These are phyloP conservation scores for Lagenorhynchus albirostris DNA, from an alignment of 2,113 vertebrate species.

Conservation along the genomic window DNA sequence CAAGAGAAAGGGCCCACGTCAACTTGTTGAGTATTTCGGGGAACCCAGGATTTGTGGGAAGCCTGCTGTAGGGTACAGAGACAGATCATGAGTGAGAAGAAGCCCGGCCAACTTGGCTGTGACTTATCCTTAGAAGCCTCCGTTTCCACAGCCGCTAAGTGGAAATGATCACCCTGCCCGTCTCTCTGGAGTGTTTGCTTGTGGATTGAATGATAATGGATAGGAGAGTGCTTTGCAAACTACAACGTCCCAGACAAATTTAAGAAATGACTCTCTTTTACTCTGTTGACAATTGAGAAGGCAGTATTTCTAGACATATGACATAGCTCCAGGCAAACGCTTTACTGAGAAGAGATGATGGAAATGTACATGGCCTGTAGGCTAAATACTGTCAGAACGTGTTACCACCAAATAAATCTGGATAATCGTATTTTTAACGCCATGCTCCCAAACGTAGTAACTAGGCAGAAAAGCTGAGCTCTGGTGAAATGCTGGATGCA, in stretches of 20 bases:
- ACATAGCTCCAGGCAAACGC: constrained; percentile 42
- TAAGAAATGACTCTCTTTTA: constrained; percentile 47
- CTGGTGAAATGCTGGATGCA: not conserved
- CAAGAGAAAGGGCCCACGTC: not conserved
- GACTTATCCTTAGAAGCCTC: constrained; percentile 1
- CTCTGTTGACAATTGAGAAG: constrained; percentile 39
- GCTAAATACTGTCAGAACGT: constrained; percentile 63
- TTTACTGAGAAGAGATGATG: constrained; percentile 34
- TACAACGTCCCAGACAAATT: constrained; percentile 24
- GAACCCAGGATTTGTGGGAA: not conserved
- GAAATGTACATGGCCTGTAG: constrained; percentile 53
- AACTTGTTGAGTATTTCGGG: not conserved
- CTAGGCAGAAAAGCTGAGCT: constrained; percentile 29
- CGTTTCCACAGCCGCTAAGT: constrained; percentile 39
- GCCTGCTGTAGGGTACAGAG: not conserved
- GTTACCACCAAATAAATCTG: constrained; percentile 59
- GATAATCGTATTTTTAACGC: constrained; percentile 48
- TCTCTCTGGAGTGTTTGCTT: constrained; percentile 32
- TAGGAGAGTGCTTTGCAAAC: constrained; percentile 33
- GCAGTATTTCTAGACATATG: constrained; percentile 57
- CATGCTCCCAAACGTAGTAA: constrained; percentile 37
- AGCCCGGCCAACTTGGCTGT: not conserved
- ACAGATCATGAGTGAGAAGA: not conserved
- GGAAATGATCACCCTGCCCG: not conserved
- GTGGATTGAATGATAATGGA: constrained; percentile 46